Conservation (phyloP, 2,888 invertebrate genomes). For the Oxycera nigricornis region DNA sequence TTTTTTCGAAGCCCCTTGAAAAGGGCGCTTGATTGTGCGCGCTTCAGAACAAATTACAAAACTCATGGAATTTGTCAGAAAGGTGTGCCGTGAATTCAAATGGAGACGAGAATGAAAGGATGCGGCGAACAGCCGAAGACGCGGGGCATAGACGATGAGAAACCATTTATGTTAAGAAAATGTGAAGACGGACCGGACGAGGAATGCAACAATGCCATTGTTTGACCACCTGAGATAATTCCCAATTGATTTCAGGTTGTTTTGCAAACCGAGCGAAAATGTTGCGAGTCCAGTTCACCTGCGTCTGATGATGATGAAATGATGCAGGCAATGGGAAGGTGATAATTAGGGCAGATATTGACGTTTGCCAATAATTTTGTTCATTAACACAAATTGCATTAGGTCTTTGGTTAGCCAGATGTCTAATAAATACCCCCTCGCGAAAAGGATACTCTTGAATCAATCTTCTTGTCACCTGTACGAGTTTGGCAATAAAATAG, state of each 20-base stretch:
- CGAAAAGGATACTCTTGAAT: too few relatives aligned
- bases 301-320: background rate
- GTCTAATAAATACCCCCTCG: too few relatives aligned
- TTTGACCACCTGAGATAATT: constrained; percentile 35
- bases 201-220: constrained; percentile 33
- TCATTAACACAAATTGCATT: too few relatives aligned
- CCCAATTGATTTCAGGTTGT: background rate
- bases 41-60: constrained; percentile 31
- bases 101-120: background rate
- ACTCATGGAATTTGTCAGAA: constrained; percentile 38
- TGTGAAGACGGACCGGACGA: constrained; percentile 17
- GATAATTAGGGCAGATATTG: constrained; percentile 12
- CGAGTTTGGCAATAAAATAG: too few relatives aligned
- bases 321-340: background rate
- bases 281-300: background rate
- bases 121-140: background rate
- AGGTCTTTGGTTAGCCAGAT: too few relatives aligned
- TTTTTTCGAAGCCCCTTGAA: constrained; percentile 6
- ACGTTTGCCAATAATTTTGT: background rate
- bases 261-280: background rate
- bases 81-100: constrained; percentile 38
- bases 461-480: too few relatives aligned
- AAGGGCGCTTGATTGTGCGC: constrained; percentile 28
- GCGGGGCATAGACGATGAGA: background rate
- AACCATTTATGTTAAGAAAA: constrained; percentile 25